Evolutionary conservation across 1,140 invertebrate species (phyloP).

Genomic region (Gonatopus flavifemur): DNA sequence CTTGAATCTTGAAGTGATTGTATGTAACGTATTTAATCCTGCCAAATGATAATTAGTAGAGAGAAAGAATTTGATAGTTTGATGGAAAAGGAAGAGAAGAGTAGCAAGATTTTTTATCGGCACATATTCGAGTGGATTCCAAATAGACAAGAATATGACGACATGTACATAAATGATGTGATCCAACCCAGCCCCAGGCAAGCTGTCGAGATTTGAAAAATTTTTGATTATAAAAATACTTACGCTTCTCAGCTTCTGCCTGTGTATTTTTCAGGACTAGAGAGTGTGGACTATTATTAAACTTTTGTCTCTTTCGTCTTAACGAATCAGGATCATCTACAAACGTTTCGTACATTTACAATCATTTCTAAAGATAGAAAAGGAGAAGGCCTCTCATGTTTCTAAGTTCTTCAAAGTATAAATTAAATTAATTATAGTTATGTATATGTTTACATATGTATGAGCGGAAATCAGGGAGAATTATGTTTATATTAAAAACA

Average conservation of each 20-base stretch:
- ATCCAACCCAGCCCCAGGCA: constrained; percentile 23
- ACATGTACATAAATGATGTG: constrained; percentile 3
- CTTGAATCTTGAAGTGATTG: too few species aligned
- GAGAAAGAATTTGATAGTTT: too few species aligned
- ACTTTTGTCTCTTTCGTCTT: constrained; percentile 56
- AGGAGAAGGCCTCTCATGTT: constrained; percentile 12
- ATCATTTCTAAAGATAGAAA: constrained; percentile 11
- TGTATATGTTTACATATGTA: too few species aligned
- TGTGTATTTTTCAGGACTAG: constrained; percentile 60
- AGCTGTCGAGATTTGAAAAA: constrained; percentile 25
- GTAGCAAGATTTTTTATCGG: too few species aligned
- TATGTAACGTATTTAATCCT: too few species aligned
- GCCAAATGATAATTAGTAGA: too few species aligned
- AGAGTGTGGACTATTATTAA: constrained; percentile 58
- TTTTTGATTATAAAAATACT: constrained; percentile 55
- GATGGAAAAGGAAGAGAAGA: too few species aligned
- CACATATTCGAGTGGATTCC: too few species aligned
- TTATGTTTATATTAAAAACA: too few species aligned
- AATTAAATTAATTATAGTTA: too few species aligned
- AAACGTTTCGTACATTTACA: constrained; percentile 30
- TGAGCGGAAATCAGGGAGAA: too few species aligned
- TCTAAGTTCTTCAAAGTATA: not conserved
- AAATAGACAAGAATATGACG: too few species aligned
- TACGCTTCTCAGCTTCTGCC: constrained; percentile 61
- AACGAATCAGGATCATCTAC: constrained; percentile 38